Base-by-base conservation (phyloP, 2,888 invertebrate species). In the Cantharis nigra region DNA sequence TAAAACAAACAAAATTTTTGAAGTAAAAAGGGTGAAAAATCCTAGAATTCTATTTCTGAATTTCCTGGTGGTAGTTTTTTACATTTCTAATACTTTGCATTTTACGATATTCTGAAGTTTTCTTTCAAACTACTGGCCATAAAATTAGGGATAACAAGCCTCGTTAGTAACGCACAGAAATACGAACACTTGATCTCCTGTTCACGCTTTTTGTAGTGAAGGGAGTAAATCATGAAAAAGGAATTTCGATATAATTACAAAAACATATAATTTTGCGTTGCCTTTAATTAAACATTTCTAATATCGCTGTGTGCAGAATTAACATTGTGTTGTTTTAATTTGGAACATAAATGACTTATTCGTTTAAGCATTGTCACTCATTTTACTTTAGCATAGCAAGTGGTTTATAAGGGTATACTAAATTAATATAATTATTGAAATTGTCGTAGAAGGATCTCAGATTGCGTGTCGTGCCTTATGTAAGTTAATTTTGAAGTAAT, bases 101-200 rank as follows among this genome's bases (percentile, higher is more conserved):
- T 67, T 67, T 67, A 49, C 49, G 49, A 49, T 49, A 18, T 75
- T 75, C 63, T 65, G 75, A 64, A 63, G 65, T 63, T 76, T 75
- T 76, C 72, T 76, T 72, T 76, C 72, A 72, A 76, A 76, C 76
- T 72, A 73, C 26, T 64, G 72, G 72, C 76, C 64, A 72, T 76
- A 76, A 76, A 76, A 72, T 76, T 76, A 72, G 72, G 76, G 76
- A 72, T 76, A 76, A 76, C 72, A 72, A 72, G 69, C 72, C 72
- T 72, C 72, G 69, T 72, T 76, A 76, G 69, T 33, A 30, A 63
- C 63, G 72, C 70, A 72, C 63, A 69, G 62, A 72, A 64, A 63
- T 71, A 65, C 33, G 64, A 63, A 69, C 63, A 76, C 69, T 76
- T 70, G 70, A 76, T 70, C 72, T 76, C 63, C 28, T 65, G 70